These are phyloP conservation scores for Porites lobata DNA, from an alignment of 92 coral and sea anemone genomes.

Conservation along the genomic window DNA sequence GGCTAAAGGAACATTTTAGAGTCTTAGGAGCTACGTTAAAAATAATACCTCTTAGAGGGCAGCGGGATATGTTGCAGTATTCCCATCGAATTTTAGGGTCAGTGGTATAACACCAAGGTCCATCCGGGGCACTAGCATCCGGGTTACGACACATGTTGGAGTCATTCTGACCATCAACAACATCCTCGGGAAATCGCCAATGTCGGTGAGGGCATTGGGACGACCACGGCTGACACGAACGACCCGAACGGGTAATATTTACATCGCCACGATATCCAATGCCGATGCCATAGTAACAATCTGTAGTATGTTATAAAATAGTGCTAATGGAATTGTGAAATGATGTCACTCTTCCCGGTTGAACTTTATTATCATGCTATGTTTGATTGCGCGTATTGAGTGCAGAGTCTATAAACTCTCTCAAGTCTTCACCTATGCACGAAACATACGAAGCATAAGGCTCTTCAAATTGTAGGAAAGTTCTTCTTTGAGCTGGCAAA, in stretches of 20 bases:
- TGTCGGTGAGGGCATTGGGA: conserved; percentile 39
- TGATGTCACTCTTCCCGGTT: no score
- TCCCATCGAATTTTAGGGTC: conserved; percentile 39
- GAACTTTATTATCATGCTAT: no score
- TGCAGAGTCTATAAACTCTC: no score
- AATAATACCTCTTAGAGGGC: conserved; percentile 32
- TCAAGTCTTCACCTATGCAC: no score
- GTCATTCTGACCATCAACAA: background rate
- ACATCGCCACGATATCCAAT: conserved; percentile 33
- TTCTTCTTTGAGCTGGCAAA: no score
- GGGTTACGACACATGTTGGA: conserved; percentile 19
- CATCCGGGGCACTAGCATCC: conserved; percentile 32
- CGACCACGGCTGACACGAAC: conserved; percentile 11
- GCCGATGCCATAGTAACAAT: conserved; percentile 22
- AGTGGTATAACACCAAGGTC: conserved; percentile 38
- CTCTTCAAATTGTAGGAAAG: no score
- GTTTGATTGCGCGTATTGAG: no score
- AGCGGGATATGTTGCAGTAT: conserved; percentile 24
- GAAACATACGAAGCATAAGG: no score
- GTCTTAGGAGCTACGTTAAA: background rate
- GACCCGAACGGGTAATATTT: conserved; percentile 21
- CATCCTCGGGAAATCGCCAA: conserved; percentile 9
- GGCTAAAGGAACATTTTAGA: background rate
- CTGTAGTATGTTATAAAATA: background rate
- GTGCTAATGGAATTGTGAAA: no score